Evolutionary conservation across 2,797 vertebrate species (phyloP).

Genomic region (Austrolebias charrua): DNA sequence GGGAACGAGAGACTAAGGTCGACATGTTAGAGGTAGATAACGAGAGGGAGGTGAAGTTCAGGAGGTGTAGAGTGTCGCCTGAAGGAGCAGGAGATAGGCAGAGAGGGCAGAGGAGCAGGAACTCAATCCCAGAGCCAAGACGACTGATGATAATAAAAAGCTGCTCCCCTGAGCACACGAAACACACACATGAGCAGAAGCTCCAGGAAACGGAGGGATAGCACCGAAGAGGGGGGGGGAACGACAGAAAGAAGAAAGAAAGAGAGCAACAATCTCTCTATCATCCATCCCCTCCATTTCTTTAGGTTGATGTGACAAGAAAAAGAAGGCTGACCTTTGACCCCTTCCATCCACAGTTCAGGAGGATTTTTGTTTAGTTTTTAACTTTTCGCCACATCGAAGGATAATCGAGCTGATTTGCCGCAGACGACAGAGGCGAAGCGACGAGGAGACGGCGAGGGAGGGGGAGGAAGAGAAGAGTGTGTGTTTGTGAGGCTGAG

Average conservation of each 20-base stretch:
- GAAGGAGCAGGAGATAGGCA: constrained; percentile 59
- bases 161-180: constrained; percentile 51
- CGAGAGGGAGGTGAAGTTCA: constrained; percentile 57
- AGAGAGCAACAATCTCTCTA: background rate
- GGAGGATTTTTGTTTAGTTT: background rate
- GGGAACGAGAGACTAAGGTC: constrained; percentile 48
- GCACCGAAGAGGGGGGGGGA: background rate
- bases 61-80: constrained; percentile 75
- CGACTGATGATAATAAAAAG: constrained; percentile 64
- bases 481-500: constrained; percentile 31
- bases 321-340: background rate
- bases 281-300: background rate
- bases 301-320: no score
- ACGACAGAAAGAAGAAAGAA: no score
- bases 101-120: constrained; percentile 63
- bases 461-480: constrained; percentile 52
- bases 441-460: constrained; percentile 33
- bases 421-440: constrained; percentile 35
- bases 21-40: constrained; percentile 62
- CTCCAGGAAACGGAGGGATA: constrained; percentile 14
- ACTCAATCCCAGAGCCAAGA: constrained; percentile 60
- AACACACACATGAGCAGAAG: constrained; percentile 34
- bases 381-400: constrained; percentile 2
- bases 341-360: background rate
- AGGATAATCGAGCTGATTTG: background rate